These are phyloP conservation scores for Drosophila rhopaloa DNA, from an alignment of 1,140 invertebrate genomes.

Conservation along the genomic window DNA sequence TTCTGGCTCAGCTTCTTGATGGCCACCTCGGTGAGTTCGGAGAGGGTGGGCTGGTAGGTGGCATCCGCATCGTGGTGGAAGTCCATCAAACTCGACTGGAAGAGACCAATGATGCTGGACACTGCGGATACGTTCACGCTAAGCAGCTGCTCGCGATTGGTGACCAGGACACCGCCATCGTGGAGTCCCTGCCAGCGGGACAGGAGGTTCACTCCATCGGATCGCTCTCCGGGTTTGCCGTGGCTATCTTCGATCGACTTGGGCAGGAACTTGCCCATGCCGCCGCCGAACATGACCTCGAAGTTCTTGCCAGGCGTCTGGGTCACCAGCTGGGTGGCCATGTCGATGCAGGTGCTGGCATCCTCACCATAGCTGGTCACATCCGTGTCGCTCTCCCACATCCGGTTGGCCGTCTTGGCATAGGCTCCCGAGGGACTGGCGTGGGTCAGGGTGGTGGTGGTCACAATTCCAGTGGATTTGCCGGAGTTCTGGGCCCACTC, in stretches of 20 bases:
- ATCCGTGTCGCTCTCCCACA: slow-evolving; percentile 91
- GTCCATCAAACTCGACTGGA: slow-evolving; percentile 85
- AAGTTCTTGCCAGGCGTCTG: slow-evolving; percentile 86
- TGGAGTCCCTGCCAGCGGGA: slow-evolving; percentile 84
- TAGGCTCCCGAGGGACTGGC: slow-evolving; percentile 80
- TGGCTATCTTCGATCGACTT: slow-evolving; percentile 84
- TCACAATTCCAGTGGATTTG: slow-evolving; percentile 83
- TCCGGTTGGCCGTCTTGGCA: slow-evolving; percentile 88
- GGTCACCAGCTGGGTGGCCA: slow-evolving; percentile 88
- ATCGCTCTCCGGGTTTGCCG: slow-evolving; percentile 85
- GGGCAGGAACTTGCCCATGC: slow-evolving; percentile 87
- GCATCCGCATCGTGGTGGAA: slow-evolving; percentile 86
- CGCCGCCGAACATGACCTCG: slow-evolving; percentile 89
- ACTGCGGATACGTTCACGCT: slow-evolving; percentile 64
- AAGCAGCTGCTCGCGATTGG: slow-evolving; percentile 86
- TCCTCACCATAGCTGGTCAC: slow-evolving; percentile 82
- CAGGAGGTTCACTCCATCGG: slow-evolving; percentile 85
- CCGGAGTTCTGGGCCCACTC: slow-evolving; percentile 94
- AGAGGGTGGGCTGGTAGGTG: slow-evolving; percentile 88
- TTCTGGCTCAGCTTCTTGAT: slow-evolving; percentile 89
- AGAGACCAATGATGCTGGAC: slow-evolving; percentile 85
- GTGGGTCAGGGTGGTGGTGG: slow-evolving; percentile 81
- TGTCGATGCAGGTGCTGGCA: slow-evolving; percentile 85
- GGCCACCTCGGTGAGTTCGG: slow-evolving; percentile 91
- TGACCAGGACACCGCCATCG: slow-evolving; percentile 86